Conservation (phyloP, 1,140 invertebrate genomes). For the Stegodyphus mimosarum region DNA sequence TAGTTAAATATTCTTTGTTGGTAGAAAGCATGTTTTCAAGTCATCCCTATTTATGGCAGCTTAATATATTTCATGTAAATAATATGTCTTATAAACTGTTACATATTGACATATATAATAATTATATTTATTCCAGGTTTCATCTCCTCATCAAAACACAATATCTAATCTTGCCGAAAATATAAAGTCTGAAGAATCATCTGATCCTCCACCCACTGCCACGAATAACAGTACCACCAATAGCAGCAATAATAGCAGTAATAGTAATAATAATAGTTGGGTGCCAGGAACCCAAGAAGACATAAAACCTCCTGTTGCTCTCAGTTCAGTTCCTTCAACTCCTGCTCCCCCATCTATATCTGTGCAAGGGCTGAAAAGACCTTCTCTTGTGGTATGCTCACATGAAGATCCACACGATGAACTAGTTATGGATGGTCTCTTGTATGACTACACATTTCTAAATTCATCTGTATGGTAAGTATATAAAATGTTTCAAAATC, state of each 20-base stretch:
- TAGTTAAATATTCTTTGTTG: no score
- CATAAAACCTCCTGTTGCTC: constrained; percentile 59
- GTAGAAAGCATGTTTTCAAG: no score
- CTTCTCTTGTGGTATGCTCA: constrained; percentile 78
- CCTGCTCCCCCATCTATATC: constrained; percentile 17
- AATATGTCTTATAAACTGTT: no score
- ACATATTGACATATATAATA: background rate
- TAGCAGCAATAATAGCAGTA: background rate
- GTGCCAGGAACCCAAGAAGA: constrained; percentile 24
- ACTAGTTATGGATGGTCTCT: constrained; percentile 81
- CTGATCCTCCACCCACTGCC: constrained; percentile 20
- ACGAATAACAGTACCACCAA: background rate
- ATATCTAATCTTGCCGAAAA: constrained; percentile 14
- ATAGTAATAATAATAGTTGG: constrained; percentile 15
- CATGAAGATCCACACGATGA: constrained; percentile 81
- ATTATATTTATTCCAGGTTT: constrained; percentile 16
- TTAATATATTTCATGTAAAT: no score
- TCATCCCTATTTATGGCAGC: no score
- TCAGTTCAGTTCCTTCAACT: constrained; percentile 55
- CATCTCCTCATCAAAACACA: constrained; percentile 37
- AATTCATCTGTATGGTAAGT: constrained; percentile 80
- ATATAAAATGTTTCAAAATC: no score
- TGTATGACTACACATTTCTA: constrained; percentile 88
- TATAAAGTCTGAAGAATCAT: constrained; percentile 42
- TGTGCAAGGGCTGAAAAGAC: constrained; percentile 68